Conservation (phyloP, 2,113 vertebrate species). For the Siniperca knerii region DNA sequence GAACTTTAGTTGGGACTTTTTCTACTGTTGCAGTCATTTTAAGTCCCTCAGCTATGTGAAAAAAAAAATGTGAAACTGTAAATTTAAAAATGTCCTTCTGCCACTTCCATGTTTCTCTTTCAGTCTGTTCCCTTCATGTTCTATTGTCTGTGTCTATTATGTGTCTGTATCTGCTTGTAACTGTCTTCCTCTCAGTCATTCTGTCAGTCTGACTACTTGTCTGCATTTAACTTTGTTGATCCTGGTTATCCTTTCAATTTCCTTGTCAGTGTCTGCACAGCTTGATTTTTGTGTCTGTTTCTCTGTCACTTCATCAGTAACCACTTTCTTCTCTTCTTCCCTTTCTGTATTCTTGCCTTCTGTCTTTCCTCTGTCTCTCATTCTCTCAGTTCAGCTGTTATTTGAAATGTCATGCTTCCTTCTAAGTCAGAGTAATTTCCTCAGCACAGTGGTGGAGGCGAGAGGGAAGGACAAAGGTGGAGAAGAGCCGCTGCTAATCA, state of each 20-base stretch:
- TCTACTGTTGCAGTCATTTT: not conserved
- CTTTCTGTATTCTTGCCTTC: not conserved
- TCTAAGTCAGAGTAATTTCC: slow-evolving; percentile 38
- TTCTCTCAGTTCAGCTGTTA: slow-evolving; percentile 17
- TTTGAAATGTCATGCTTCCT: slow-evolving; percentile 25
- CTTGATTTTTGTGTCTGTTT: slow-evolving; percentile 38
- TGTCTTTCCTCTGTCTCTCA: not conserved
- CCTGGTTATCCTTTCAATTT: slow-evolving; percentile 31
- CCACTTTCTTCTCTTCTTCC: not conserved
- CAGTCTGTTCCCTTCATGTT: slow-evolving; percentile 2
- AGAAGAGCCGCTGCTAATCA: slow-evolving; percentile 59
- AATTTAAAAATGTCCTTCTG: not conserved
- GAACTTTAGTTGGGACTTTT: not conserved
- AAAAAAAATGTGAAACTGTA: slow-evolving; percentile 16
- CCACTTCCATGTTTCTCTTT: not conserved
- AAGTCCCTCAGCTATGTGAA: not conserved
- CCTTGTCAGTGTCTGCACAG: slow-evolving; percentile 21
- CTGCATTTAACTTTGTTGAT: slow-evolving; percentile 32
- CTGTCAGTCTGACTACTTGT: slow-evolving; percentile 18
- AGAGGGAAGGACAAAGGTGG: slow-evolving; percentile 32
- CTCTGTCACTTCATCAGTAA: slow-evolving; percentile 15
- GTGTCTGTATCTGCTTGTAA: slow-evolving; percentile 21
- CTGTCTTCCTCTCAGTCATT: not conserved
- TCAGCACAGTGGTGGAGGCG: not conserved
- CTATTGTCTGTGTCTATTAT: not conserved